Percentiles rank a stretch among this genome's conserved stretches.
Evolutionary conservation across 2,113 vertebrate species (phyloP).

Genomic region (Rallus limicola): DNA sequence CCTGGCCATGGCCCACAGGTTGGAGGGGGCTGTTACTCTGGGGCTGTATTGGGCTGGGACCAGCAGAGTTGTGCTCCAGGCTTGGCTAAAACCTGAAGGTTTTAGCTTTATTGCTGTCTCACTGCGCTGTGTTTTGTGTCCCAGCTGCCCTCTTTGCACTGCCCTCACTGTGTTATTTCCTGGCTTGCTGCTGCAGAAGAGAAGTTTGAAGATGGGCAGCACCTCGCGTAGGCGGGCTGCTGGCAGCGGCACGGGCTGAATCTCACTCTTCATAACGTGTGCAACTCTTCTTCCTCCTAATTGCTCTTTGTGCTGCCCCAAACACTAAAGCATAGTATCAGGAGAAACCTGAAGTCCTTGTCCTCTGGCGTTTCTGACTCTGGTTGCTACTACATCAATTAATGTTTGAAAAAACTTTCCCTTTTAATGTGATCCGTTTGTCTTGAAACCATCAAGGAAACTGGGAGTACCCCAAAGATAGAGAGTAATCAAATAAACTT

Average conservation of each 20-base stretch:
- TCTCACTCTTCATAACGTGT: fast-evolving
- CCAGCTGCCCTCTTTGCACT: neutral
- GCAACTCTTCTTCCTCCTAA: neutral
- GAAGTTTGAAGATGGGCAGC: neutral
- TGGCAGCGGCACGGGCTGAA: neutral
- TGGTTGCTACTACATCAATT: neutral
- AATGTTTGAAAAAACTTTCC: neutral
- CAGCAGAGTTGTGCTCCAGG: neutral
- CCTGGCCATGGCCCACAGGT: neutral
- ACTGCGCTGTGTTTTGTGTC: neutral
- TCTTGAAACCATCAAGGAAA: neutral
- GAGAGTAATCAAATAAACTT: neutral
- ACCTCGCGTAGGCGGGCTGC: neutral
- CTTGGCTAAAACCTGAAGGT: neutral
- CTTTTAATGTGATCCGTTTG: neutral
- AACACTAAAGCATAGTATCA: neutral
- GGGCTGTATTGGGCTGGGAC: neutral
- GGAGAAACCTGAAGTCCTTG: neutral
- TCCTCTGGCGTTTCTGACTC: neutral
- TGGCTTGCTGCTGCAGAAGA: neutral
- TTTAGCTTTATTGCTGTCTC: neutral
- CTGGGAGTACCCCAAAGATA: neutral
- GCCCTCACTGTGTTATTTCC: neutral
- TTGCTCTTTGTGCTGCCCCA: neutral
- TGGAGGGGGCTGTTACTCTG: neutral